Base-by-base conservation (phyloP, 2,113 vertebrate genomes). In the Tetrao urogallus region DNA sequence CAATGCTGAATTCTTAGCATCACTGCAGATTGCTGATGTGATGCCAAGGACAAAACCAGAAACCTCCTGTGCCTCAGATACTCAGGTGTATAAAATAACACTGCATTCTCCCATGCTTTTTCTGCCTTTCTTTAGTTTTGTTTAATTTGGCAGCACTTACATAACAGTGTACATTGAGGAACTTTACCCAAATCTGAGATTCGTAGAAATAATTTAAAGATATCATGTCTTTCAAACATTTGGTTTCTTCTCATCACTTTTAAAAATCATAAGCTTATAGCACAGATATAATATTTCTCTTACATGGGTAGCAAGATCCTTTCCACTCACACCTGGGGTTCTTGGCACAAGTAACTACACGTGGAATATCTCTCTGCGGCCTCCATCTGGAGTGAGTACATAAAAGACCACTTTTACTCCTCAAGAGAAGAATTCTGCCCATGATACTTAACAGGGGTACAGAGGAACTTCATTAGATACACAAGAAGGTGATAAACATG, bases 371-470 rank as follows among this genome's bases (percentile, higher is more conserved):
- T 75, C 63, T 58, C 56, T 54, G 50, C 36, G 69, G 25, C 10
- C 17, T 28, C 12, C 80, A 2, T 19, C 25, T 40, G 61, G 20
- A 82, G 32, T 2, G 1, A 17, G 43, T 61, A 58, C 1, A 0
- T 66, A 43, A 56, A 4, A 66, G 17, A 60, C 17, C 21, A 56
- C 8, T 18, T 64, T 70, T 74, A 60, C 1, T 11, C 11, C 25
- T 27, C 50, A 52, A 27, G 10, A 66, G 27, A 84, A 7, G 12
- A 79, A 15, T 61, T 61, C 34, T 66, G 56, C 19, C 43, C 14
- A 18, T 10, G 1, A 18, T 16, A 22, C 7, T 27, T 17, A 78
- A 32, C 11, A 61, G 56, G 5, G 6, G 13, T 30, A 38, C 5
- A 54, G 66, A 73, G 13, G 25, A 86, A 56, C n/a, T 17, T 11